Evolutionary conservation across 2,113 vertebrate genomes (phyloP).

Genomic region (Limanda limanda): DNA sequence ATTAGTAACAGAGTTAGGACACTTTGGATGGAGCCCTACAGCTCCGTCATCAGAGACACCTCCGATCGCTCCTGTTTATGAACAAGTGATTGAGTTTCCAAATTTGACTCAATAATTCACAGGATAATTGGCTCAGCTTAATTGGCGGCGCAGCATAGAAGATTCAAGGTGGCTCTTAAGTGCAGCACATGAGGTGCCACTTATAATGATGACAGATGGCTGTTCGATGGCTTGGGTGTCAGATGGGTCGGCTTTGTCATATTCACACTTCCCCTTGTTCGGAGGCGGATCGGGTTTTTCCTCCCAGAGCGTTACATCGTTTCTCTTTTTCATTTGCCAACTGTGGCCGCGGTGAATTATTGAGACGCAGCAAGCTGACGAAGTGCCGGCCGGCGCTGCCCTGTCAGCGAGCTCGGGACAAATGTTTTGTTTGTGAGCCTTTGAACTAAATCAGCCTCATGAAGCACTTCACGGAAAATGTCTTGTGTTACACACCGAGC

Average conservation of each 20-base stretch:
- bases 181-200: slow-evolving; percentile 77
- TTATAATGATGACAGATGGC: slow-evolving; percentile 83
- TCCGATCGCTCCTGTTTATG: slow-evolving; percentile 45
- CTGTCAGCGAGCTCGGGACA: slow-evolving; percentile 26
- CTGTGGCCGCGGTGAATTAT: slow-evolving; percentile 75
- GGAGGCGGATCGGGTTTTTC: slow-evolving; percentile 75
- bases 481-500: slow-evolving; percentile 34
- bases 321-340: slow-evolving; percentile 76
- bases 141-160: slow-evolving; percentile 81
- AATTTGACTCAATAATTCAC: slow-evolving; percentile 82
- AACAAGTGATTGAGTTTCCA: slow-evolving; percentile 76
- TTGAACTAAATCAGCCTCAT: slow-evolving; percentile 48
- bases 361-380: slow-evolving; percentile 57
- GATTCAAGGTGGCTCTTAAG: slow-evolving; percentile 80
- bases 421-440: slow-evolving; percentile 47
- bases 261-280: slow-evolving; percentile 79
- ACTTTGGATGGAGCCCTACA: slow-evolving; percentile 27
- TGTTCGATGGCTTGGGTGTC: slow-evolving; percentile 80
- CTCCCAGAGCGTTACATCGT: slow-evolving; percentile 65
- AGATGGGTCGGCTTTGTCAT: slow-evolving; percentile 76
- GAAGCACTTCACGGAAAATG: slow-evolving; percentile 54
- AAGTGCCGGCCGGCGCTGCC: slow-evolving; percentile 42
- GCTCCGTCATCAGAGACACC: slow-evolving; percentile 30
- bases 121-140: slow-evolving; percentile 78
- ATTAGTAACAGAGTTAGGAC: slow-evolving; percentile 64